These are phyloP conservation scores for Smithornis capensis DNA, from an alignment of 2,113 vertebrate genomes.

Conservation along the genomic window DNA sequence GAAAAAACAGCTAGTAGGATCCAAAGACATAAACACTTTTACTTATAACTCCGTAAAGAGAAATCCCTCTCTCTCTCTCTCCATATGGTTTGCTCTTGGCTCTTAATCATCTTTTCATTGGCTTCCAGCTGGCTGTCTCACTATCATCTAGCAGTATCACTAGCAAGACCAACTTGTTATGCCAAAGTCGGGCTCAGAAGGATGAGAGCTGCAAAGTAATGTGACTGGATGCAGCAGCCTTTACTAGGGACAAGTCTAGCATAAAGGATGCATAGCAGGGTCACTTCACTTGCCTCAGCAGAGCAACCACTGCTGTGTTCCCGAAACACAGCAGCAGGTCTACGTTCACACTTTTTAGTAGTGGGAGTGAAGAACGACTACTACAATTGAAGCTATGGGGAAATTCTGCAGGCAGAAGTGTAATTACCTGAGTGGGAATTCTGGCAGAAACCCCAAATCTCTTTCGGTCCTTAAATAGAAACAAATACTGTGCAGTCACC, in stretches of 20 bases:
- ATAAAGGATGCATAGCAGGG: background rate
- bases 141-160: slow-evolving; percentile 40
- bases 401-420: slow-evolving; percentile 55
- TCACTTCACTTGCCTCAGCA: background rate
- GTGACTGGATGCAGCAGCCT: background rate
- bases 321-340: background rate
- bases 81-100: slow-evolving; percentile 67
- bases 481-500: slow-evolving; percentile 49
- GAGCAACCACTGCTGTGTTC: background rate
- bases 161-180: slow-evolving; percentile 42
- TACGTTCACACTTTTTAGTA: background rate
- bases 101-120: slow-evolving; percentile 54
- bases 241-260: background rate
- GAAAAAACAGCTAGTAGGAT: slow-evolving; percentile 14
- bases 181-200: slow-evolving; percentile 32
- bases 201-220: background rate
- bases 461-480: slow-evolving; percentile 46
- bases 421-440: slow-evolving; percentile 61
- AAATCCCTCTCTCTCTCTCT: slow-evolving; percentile 55
- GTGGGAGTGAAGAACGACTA: background rate
- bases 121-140: slow-evolving; percentile 62
- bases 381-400: background rate
- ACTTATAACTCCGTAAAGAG: slow-evolving; percentile 52
- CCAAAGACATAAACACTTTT: slow-evolving; percentile 63
- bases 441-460: slow-evolving; percentile 53